Evolutionary conservation across 1,140 invertebrate species (phyloP), one percentile per base, ranked within the genome.

Genomic region (Drosophila tristis): DNA sequence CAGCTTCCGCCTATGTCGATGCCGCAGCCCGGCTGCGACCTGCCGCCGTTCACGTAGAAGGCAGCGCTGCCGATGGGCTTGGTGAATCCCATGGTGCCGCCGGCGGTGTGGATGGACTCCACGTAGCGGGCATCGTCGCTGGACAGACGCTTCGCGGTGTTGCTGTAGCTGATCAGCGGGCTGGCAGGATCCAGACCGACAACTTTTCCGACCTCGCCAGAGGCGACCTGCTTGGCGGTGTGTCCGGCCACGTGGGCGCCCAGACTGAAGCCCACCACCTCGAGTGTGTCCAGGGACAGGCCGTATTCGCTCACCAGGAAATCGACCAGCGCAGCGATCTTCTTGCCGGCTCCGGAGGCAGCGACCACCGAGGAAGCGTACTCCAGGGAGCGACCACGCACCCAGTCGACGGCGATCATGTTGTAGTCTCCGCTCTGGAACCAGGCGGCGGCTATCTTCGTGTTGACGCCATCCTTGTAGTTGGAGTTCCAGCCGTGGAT

Each of bases 81-180:
- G 0, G 15, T 62, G 43, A 74, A 87, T 9, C 84, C 84, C 43
- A 95, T 80, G 54, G 93, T 87, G 5, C 94, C 94, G 9, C 93
- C 94, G 73, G 95, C 94, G 1, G 96, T 96, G 78, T 97, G 96
- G 62, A 97, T 95, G 1, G 95, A 93, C 90, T 96, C 95, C 3
- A 96, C 96, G 67, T 95, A 95, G 1, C 92, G 45, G 1, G 94
- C 96, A 79, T 96, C 96, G 31, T 93, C 93, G 58, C 93, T 93
- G 81, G 96, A 95, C 4, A 97, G 89, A 9, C 95, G 93, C 5
- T 93, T 92, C 1, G 15, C 76, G 0, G 92, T 74, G 61, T 92
- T 80, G 26, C 92, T 76, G n/a, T 80, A 87, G 72, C 91, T 76
- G 29, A 93, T 93, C 8, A 92, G 77, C 2, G 92, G 80, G 0